phyloP scores from a whole-genome alignment of 2,888 invertebrate genomes.

The Trichogramma evanescens region DNA sequence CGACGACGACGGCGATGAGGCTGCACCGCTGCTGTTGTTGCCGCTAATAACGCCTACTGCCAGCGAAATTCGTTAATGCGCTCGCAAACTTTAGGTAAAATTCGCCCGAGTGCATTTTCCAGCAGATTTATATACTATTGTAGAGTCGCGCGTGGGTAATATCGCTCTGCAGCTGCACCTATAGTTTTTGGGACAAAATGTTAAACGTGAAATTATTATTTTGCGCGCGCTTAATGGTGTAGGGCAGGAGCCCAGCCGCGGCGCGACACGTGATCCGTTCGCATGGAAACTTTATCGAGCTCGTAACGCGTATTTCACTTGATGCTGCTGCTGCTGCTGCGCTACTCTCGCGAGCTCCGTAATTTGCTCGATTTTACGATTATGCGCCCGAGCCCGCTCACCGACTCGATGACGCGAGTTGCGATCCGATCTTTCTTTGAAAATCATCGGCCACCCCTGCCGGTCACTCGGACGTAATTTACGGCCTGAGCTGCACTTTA shows the following conservation, averaged over 20 bases:
- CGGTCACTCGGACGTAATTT: too few relatives aligned
- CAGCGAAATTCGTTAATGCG: constrained; percentile 12
- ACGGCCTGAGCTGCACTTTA: too few relatives aligned
- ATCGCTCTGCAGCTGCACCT: background rate
- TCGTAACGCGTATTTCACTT: background rate
- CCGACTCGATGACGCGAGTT: background rate
- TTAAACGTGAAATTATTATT: background rate
- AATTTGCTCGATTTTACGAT: too few relatives aligned
- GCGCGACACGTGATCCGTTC: background rate
- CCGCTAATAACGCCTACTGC: too few relatives aligned
- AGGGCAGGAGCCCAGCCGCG: background rate
- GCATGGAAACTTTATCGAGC: constrained; percentile 2
- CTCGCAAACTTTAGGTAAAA: constrained; percentile 4
- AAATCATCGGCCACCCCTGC: background rate
- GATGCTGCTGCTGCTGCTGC: background rate
- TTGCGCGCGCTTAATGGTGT: background rate
- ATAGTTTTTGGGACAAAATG: constrained; percentile 10
- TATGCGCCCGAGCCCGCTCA: background rate
- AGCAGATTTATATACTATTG: background rate
- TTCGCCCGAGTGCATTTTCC: constrained; percentile 6
- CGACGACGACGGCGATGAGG: background rate
- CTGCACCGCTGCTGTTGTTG: too few relatives aligned
- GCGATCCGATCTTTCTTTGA: background rate
- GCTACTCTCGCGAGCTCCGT: too few relatives aligned
- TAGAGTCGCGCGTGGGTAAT: too few relatives aligned